Conservation (phyloP, 2,113 vertebrate genomes). For the Perccottus glenii region DNA sequence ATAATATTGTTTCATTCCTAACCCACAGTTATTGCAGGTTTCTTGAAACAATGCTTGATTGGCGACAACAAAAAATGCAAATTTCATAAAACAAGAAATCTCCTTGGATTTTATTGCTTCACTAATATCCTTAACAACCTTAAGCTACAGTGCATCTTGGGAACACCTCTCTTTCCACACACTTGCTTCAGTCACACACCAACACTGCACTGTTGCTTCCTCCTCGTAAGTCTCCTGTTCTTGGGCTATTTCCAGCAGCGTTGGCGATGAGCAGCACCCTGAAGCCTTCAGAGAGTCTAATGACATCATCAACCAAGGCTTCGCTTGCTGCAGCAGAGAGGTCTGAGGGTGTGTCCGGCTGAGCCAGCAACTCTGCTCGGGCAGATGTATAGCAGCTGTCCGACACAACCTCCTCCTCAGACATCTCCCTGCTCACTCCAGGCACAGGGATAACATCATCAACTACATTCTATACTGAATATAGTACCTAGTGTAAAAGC, state of each 20-base stretch:
- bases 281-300: slow-evolving; percentile 38
- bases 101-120: no score
- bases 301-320: slow-evolving; percentile 62
- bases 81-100: no score
- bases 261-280: neutral
- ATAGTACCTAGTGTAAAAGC: no score
- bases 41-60: no score
- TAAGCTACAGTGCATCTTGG: neutral
- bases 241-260: slow-evolving; percentile 8
- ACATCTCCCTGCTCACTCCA: slow-evolving; percentile 27
- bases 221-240: neutral
- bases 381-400: slow-evolving; percentile 61
- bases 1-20: no score
- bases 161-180: neutral
- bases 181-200: no score
- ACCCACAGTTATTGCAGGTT: no score
- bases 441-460: neutral
- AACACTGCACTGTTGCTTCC: neutral
- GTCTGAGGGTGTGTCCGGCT: slow-evolving; percentile 40
- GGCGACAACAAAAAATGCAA: no score
- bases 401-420: neutral
- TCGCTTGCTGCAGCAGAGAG: slow-evolving; percentile 42
- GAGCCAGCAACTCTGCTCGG: slow-evolving; percentile 55
- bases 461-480: no score
- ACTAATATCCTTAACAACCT: no score